Base-by-base conservation (phyloP, 2,888 invertebrate species). In the Fragum fragum region DNA sequence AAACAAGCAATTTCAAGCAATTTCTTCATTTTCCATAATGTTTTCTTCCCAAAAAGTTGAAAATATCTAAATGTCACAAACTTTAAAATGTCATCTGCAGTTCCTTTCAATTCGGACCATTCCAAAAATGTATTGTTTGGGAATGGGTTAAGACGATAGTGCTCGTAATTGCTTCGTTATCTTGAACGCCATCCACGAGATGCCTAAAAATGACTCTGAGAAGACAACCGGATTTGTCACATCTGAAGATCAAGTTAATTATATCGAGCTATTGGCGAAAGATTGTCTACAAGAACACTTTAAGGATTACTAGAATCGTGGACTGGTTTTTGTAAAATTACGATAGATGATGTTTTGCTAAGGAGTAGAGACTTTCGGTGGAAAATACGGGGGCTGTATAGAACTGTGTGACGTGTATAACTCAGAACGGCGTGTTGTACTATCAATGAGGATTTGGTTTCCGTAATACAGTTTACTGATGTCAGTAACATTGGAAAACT, bases 311-410 rank as follows among this genome's bases (percentile, higher is more conserved):
- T n/a, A n/a, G 57, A 0, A 57, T 57, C 26, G 26, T 57, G 57
- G 57, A 57, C 26, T 26, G 16, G 57, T 57, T 57, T n/a, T 57
- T 57, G 26, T 57, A 57, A 28, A 28, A 23, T 57, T 28, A 26
- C 26, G 16, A 3, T 57, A 6, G 26, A 57, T 1, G 57, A 11
- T 16, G 57, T 57, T 28, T n/a, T 7, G 26, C 3, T 57, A 23
- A 57, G 57, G 57, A 26, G 9, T 26, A 26, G 26, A 1, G 1
- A 26, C 26, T 57, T 23, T 28, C 1, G 9, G 26, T 1, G 28
- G 26, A 1, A 28, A 57, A 23, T 57, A 57, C 26, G 57, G 57
- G 18, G 21, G 23, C 26, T 23, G 57, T 26, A 28, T n/a, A n/a
- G n/a, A n/a, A n/a, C 28, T 26, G 11, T 9, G 28, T 23, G 57